Percentiles rank a stretch among this genome's conserved stretches.
These are phyloP conservation scores for Rhynchophorus ferrugineus DNA, from an alignment of 1,140 invertebrate genomes.

Conservation along the genomic window DNA sequence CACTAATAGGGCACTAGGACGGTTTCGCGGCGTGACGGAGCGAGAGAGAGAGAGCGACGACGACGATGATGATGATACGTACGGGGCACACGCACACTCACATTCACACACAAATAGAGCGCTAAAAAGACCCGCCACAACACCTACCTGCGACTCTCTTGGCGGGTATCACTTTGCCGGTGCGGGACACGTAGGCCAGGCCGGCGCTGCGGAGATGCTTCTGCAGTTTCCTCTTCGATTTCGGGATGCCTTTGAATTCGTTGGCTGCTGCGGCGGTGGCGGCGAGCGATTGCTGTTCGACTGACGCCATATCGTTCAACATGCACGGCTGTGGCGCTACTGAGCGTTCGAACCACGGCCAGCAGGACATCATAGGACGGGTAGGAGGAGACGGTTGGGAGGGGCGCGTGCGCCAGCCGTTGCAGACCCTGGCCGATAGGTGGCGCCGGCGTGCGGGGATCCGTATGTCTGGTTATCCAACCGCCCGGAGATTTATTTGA, in stretches of 20 bases:
- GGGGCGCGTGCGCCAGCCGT: too few species aligned
- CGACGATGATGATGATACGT: slow-evolving; percentile 8
- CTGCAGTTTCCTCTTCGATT: slow-evolving; percentile 41
- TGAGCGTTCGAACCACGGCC: background rate
- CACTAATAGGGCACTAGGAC: slow-evolving; percentile 19
- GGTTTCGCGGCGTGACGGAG: slow-evolving; percentile 16
- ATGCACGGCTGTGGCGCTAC: slow-evolving; percentile 22
- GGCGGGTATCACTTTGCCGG: slow-evolving; percentile 43
- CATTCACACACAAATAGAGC: slow-evolving; percentile 11
- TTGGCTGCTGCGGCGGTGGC: slow-evolving; percentile 33
- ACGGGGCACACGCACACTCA: background rate
- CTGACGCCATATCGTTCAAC: slow-evolving; percentile 32
- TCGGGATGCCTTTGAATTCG: slow-evolving; percentile 35
- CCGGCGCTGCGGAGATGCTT: slow-evolving; percentile 43
- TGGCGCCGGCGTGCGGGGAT: too few species aligned
- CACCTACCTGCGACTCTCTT: slow-evolving; percentile 43
- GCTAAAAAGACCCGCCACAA: background rate
- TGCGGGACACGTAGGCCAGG: slow-evolving; percentile 42
- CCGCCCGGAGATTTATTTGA: too few species aligned
- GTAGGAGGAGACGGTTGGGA: background rate
- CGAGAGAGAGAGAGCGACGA: too few species aligned
- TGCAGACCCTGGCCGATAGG: background rate
- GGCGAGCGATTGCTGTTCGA: slow-evolving; percentile 23
- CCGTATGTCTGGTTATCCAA: too few species aligned
- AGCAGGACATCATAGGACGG: background rate